phyloP scores from a whole-genome alignment of 2,888 invertebrate genomes.

The Heliconius charithonia region DNA sequence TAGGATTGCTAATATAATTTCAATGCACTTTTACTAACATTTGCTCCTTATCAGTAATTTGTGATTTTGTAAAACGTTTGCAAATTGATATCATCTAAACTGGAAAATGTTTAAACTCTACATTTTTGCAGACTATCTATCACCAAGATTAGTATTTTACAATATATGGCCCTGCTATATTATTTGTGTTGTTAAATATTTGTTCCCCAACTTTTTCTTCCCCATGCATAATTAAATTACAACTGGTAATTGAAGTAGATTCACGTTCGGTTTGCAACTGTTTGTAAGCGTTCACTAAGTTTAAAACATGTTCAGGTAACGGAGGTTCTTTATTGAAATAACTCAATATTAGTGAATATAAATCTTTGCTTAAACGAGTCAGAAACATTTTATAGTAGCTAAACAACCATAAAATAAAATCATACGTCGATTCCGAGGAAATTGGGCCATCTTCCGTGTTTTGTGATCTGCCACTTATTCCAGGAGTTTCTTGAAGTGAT shows the following conservation, averaged over 20 bases:
- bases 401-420: conserved; percentile 65
- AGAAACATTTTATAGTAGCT: conserved; percentile 66
- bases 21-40: conserved; percentile 62
- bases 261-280: conserved; percentile 58
- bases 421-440: conserved; percentile 65
- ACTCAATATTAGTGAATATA: conserved; percentile 56
- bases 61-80: conserved; percentile 50
- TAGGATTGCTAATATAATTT: conserved; percentile 56
- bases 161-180: conserved; percentile 56
- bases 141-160: conserved; percentile 43
- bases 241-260: conserved; percentile 61
- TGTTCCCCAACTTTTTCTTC: conserved; percentile 54
- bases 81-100: conserved; percentile 59
- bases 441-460: conserved; percentile 57
- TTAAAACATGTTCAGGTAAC: conserved; percentile 64
- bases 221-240: conserved; percentile 56
- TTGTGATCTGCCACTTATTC: conserved; percentile 35
- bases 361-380: conserved; percentile 65
- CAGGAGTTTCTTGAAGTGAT: conserved; percentile 49
- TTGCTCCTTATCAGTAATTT: conserved; percentile 55
- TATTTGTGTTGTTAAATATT: conserved; percentile 51
- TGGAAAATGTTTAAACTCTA: conserved; percentile 64
- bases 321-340: conserved; percentile 60
- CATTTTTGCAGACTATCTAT: conserved; percentile 51
- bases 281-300: conserved; percentile 63